Conservation (phyloP, 2,113 vertebrate genomes). For the Sorex araneus region DNA sequence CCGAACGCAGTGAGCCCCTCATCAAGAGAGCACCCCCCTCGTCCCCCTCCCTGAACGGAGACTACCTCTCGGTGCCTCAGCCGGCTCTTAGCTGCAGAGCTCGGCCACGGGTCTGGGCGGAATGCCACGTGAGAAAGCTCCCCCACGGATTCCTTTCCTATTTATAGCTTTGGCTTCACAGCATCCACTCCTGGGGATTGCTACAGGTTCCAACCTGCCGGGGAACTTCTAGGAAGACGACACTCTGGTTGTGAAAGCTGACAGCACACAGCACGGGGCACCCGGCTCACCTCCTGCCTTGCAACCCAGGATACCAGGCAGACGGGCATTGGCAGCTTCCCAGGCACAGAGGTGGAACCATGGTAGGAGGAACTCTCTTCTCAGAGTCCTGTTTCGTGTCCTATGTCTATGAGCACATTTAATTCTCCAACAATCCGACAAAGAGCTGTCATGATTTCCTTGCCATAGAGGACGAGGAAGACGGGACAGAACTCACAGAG, state of each 20-base stretch:
- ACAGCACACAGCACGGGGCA: not conserved
- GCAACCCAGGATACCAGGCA: not conserved
- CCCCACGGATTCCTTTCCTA: conserved; percentile 13
- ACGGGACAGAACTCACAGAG: not conserved
- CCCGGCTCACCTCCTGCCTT: not conserved
- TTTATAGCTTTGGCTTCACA: conserved; percentile 54
- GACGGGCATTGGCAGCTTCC: not conserved
- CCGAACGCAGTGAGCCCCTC: not conserved
- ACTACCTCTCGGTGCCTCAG: not conserved
- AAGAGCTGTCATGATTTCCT: not conserved
- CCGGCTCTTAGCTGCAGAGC: not conserved
- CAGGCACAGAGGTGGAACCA: not conserved
- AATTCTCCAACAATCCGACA: not conserved
- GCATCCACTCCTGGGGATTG: not conserved
- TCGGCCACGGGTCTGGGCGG: not conserved
- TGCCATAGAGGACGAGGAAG: not conserved
- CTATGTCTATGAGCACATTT: fast-evolving
- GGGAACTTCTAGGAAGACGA: conserved; percentile 59
- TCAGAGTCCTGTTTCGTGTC: not conserved
- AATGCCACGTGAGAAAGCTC: not conserved
- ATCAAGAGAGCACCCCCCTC: not conserved
- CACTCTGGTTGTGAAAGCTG: conserved; percentile 4
- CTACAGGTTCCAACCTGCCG: conserved; percentile 62
- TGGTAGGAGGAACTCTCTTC: not conserved
- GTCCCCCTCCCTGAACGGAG: not conserved